Conservation (phyloP, 2,797 vertebrate genomes). For the Intellagama lesueurii region DNA sequence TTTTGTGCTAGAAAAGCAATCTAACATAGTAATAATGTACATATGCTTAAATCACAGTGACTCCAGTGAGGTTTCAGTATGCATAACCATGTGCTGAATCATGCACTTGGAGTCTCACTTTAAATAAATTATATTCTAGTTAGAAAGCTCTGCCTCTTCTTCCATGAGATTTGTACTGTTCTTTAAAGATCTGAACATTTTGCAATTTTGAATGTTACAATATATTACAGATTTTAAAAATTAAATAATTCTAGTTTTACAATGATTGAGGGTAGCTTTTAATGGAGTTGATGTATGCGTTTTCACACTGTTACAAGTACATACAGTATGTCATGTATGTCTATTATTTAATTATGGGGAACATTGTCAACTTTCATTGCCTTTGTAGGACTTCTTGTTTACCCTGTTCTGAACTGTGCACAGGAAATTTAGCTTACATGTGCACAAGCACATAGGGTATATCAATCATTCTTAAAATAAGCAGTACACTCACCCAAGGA, state of each 20-base stretch:
- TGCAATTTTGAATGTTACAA: not conserved
- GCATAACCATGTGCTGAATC: not conserved
- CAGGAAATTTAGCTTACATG: not conserved
- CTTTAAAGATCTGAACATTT: not conserved
- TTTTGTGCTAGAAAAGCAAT: not conserved
- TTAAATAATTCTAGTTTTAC: not conserved
- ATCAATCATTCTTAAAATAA: not conserved
- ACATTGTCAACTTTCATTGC: not conserved
- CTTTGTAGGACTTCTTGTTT: not conserved
- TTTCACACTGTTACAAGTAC: not conserved
- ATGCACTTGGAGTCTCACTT: not conserved
- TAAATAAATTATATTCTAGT: not conserved
- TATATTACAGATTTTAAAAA: not conserved
- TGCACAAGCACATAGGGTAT: not conserved
- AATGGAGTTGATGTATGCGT: not conserved
- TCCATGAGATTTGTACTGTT: not conserved
- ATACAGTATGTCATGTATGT: too few species aligned
- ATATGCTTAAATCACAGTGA: not conserved
- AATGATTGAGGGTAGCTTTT: not conserved
- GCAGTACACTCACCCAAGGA: not conserved
- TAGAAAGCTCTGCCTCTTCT: not conserved
- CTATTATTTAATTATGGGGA: not conserved
- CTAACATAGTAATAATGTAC: not conserved
- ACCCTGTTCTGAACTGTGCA: not conserved
- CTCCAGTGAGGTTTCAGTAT: not conserved